Base-by-base conservation (phyloP, 2,888 invertebrate species). In the Pecten maximus region DNA sequence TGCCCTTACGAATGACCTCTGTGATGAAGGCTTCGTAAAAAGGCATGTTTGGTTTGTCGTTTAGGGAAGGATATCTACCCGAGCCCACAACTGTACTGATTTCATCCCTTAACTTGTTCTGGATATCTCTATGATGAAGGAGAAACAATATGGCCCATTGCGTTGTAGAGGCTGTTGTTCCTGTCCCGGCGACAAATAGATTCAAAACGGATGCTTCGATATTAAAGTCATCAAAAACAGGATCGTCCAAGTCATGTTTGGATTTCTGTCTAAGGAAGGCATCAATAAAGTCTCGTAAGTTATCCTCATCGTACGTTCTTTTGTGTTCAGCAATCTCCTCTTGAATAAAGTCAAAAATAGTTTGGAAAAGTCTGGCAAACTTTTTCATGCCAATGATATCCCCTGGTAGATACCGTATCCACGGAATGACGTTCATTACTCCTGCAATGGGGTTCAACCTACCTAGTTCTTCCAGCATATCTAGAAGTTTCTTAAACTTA, bases 41-140 rank as follows among this genome's bases (percentile, higher is more conserved):
- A 60, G 60, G 60, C 60, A 60, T 60, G 60, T 60, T n/a, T 6
- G 60, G 60, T 60, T 16, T 60, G 60, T 60, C 60, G 60, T 60
- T 60, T 19, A 60, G 60, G 23, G 60, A 60, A 0, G 60, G 60
- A n/a, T 23, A 60, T n/a, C 60, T 23, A 23, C 23, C 60, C 2
- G 60, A n/a, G 8, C 60, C 60, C 23, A 60, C 60, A 1, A n/a
- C 60, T 23, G 23, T n/a, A 23, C 19, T 23, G 6, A 60, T 60
- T 60, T 60, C 60, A 6, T n/a, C 23, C 8, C 60, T 19, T 23
- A 60, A 23, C 23, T 60, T 60, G 23, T n/a, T 23, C 23, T 60
- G 60, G n/a, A 60, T 23, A 23, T 60, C 60, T 60, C 6, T 23
- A 23, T 60, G n/a, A 60, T 60, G 60, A n/a, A 60, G 60, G 60